Evolutionary conservation across 2,113 vertebrate genomes (phyloP).

Genomic region (Tylochromis polylepis): DNA sequence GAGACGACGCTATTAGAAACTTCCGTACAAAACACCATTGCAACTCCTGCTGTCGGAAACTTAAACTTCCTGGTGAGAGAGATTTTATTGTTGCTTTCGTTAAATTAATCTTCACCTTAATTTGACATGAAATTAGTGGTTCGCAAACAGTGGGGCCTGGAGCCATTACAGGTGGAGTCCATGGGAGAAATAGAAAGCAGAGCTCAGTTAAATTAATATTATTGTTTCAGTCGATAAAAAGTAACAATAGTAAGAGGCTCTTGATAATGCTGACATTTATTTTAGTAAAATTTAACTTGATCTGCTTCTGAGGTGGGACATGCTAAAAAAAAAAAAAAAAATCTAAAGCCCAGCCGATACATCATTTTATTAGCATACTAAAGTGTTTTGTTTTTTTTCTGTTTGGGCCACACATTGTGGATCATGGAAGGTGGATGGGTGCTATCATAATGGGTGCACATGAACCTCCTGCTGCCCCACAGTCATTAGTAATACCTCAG

Average conservation of each 20-base stretch:
- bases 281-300: background rate
- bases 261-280: too few species aligned
- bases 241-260: too few species aligned
- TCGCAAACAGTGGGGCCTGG: background rate
- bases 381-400: background rate
- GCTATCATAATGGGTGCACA: background rate
- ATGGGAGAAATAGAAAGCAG: background rate
- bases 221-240: too few species aligned
- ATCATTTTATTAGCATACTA: background rate
- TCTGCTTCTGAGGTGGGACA: background rate
- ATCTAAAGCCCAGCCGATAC: background rate
- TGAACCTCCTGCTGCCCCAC: background rate
- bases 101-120: background rate
- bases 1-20: slow-evolving; percentile 96
- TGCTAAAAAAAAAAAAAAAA: background rate
- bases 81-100: background rate
- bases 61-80: slow-evolving; percentile 93
- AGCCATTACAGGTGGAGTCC: background rate
- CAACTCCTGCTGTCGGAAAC: slow-evolving; percentile 95
- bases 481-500: background rate
- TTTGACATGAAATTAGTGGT: background rate
- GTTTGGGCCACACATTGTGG: background rate
- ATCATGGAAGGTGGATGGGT: background rate
- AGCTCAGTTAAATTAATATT: too few species aligned
- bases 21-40: slow-evolving; percentile 97